Base-by-base conservation (phyloP, 2,113 vertebrate species). In the Oncorhynchus nerka region DNA sequence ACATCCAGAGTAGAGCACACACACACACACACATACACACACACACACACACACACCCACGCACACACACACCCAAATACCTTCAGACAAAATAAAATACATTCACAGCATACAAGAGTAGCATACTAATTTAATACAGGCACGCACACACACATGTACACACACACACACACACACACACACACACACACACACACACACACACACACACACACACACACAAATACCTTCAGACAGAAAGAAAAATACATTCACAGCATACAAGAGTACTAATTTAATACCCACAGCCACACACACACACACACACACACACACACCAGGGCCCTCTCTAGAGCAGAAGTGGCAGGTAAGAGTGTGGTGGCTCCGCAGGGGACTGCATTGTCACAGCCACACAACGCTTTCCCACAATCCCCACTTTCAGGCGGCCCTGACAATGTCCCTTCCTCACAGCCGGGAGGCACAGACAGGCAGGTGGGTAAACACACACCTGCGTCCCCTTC, bases 401-500 rank as follows among this genome's bases (percentile, higher is more conserved):
- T 24, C 22, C 20, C 12, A 49, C n/a, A n/a, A n/a, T 48, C 19
- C 16, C 8, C 57, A 3, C 26, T 34, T 15, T 20, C 32, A 39
- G 16, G n/a, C 59, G 26, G 28, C 55, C 28, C 20, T 20, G 71
- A 22, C 30, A 67, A 30, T 4, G 30, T 51, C 15, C 28, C 28
- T 55, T 80, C 9, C 68, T 71, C 66, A 68, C 68, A 73, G 51
- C 39, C 77, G 67, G 39, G 9, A 75, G 77, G 71, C 6, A 70
- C 71, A 82, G 55, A 80, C 74, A 84, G 70, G 71, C 15, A 1
- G 19, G 59, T 3, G 3, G 61, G 24, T 77, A 78, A 80, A 55
- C 4, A 28, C 19, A 19, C 84, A 84, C 74, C 83, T 86, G 82
- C 66, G 83, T 76, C 48, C 73, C 34, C 22, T 13, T 22, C 11